Percentiles rank a stretch among this genome's conserved stretches.
These are phyloP conservation scores for Lepidocolaptes lacrymiger DNA, from an alignment of 2,797 vertebrate genomes.

Conservation along the genomic window DNA sequence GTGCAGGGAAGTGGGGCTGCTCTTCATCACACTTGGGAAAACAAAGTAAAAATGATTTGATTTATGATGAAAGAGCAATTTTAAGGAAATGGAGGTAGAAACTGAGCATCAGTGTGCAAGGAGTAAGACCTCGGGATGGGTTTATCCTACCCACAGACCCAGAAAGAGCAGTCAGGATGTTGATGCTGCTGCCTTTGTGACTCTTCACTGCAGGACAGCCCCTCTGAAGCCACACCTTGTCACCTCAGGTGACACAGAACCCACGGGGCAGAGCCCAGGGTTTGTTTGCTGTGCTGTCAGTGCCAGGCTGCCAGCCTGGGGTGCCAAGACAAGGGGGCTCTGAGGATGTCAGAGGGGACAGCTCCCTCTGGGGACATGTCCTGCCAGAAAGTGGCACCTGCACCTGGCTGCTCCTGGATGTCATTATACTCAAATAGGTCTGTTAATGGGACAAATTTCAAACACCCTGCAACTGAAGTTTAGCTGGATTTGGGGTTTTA, in stretches of 20 bases:
- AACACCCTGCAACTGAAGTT: background rate
- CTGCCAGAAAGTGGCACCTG: background rate
- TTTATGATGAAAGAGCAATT: background rate
- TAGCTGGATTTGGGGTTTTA: background rate
- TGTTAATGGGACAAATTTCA: background rate
- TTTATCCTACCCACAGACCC: background rate
- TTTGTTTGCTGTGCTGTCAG: background rate
- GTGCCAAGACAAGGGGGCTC: rapidly evolving
- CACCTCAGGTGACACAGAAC: background rate
- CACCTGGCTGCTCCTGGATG: background rate
- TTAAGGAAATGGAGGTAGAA: background rate
- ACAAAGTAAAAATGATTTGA: background rate
- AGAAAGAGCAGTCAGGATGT: background rate
- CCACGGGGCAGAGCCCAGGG: background rate
- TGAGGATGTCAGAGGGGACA: background rate
- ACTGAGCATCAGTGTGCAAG: background rate
- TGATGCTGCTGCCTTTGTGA: background rate
- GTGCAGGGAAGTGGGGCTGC: background rate
- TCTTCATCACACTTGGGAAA: background rate
- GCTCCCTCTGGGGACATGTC: background rate
- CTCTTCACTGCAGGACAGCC: background rate
- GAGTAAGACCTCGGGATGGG: background rate
- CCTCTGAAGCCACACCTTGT: background rate
- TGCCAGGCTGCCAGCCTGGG: background rate
- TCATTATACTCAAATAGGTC: background rate